Conservation (phyloP, 2,113 vertebrate genomes). For the Eubucco bourcierii region DNA sequence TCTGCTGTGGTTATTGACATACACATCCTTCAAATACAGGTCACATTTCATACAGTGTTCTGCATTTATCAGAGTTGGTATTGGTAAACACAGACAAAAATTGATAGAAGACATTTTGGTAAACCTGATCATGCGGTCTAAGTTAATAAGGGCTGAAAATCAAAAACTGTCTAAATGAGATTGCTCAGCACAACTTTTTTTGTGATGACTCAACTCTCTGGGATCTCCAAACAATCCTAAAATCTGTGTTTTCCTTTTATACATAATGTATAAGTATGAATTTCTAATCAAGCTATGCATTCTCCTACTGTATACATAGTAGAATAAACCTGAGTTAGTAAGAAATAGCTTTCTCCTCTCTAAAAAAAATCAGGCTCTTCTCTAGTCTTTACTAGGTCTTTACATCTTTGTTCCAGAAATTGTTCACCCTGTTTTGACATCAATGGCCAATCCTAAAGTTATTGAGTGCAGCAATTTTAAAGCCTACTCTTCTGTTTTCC, state of each 20-base stretch:
- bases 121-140: not conserved
- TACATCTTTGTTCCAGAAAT: slow-evolving; percentile 47
- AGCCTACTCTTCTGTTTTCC: slow-evolving; percentile 16
- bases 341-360: not conserved
- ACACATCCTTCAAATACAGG: not conserved
- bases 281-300: not conserved
- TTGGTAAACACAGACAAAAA: not conserved
- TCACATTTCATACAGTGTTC: not conserved
- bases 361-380: slow-evolving; percentile 40
- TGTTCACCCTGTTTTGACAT: slow-evolving; percentile 32
- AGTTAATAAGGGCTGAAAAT: not conserved
- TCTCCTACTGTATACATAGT: not conserved
- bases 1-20: not conserved
- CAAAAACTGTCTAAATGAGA: not conserved
- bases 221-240: slow-evolving; percentile 28
- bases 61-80: not conserved
- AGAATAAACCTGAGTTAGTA: not conserved
- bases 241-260: not conserved
- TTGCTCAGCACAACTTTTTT: not conserved
- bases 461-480: slow-evolving; percentile 23
- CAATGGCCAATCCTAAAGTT: slow-evolving; percentile 29
- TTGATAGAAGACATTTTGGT: not conserved
- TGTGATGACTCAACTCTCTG: not conserved
- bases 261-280: not conserved
- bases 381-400: slow-evolving; percentile 25